phyloP scores from a whole-genome alignment of 2,888 invertebrate species.

The Unio pictorum region DNA sequence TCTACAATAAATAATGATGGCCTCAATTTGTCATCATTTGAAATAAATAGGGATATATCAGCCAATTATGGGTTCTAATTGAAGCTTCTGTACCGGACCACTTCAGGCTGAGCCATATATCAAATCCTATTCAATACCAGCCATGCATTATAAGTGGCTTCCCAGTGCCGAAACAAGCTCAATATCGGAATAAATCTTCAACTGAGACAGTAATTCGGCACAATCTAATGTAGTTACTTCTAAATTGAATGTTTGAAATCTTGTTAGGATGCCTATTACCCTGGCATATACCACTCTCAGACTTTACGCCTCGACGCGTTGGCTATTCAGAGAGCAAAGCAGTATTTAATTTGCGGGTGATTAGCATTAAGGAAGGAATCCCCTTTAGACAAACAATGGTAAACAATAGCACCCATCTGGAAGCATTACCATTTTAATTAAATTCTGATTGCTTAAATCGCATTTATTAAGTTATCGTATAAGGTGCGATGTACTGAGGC shows the following conservation, averaged over 20 bases:
- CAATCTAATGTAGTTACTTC: conserved; percentile 30
- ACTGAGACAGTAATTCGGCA: conserved; percentile 19
- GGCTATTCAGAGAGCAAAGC: conserved; percentile 21
- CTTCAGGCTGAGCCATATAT: too few relatives aligned
- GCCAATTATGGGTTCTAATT: too few relatives aligned
- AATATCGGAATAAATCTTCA: conserved; percentile 17
- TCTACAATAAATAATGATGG: too few relatives aligned
- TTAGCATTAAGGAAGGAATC: conserved; percentile 17
- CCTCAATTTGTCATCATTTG: too few relatives aligned
- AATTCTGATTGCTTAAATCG: conserved; percentile 37
- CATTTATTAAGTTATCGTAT: conserved; percentile 41
- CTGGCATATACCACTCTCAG: background rate
- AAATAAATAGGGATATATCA: too few relatives aligned
- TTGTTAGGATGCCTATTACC: conserved; percentile 33
- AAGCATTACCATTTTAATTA: conserved; percentile 44
- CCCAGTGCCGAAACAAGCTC: conserved; percentile 10
- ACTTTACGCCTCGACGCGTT: background rate
- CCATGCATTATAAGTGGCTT: too few relatives aligned
- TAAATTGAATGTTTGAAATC: conserved; percentile 40
- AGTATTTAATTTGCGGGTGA: conserved; percentile 37
- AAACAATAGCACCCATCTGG: conserved; percentile 35
- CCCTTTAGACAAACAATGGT: conserved; percentile 25
- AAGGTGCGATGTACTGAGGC: background rate
- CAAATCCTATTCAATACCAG: too few relatives aligned
- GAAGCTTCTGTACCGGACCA: too few relatives aligned